phyloP scores from a whole-genome alignment of 2,888 invertebrate genomes.

The Phortica okadai region DNA sequence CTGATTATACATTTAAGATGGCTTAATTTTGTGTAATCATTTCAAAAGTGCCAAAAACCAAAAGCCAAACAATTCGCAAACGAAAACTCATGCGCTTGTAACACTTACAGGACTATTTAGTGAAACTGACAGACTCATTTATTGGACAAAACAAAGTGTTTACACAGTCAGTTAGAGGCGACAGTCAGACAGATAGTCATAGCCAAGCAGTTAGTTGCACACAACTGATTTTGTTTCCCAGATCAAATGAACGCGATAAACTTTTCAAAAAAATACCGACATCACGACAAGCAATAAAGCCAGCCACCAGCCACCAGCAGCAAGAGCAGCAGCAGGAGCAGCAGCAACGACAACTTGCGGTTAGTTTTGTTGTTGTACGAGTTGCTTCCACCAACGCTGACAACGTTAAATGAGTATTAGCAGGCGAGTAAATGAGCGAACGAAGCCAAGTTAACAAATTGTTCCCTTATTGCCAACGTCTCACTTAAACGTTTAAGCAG shows the following conservation, averaged over 20 bases:
- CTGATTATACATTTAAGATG: too few species aligned
- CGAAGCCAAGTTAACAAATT: constrained; percentile 55
- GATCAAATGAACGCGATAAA: constrained; percentile 31
- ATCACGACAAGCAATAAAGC: constrained; percentile 26
- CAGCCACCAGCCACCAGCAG: constrained; percentile 20
- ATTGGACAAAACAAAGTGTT: constrained; percentile 31
- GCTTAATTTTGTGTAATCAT: background rate
- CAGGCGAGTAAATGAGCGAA: constrained; percentile 43
- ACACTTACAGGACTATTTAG: constrained; percentile 20
- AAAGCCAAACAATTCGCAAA: constrained; percentile 33
- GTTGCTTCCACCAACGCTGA: constrained; percentile 9
- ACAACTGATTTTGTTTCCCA: constrained; percentile 30
- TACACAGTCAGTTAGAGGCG: constrained; percentile 14
- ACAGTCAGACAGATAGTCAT: constrained; percentile 15
- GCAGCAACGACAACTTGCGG: constrained; percentile 9
- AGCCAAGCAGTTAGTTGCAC: constrained; percentile 4
- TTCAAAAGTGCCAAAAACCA: constrained; percentile 3
- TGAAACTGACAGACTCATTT: constrained; percentile 30
- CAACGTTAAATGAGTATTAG: constrained; percentile 14
- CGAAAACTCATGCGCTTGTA: constrained; percentile 61
- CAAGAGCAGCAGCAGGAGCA: constrained; percentile 6
- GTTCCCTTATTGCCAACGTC: constrained; percentile 71
- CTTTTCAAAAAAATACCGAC: constrained; percentile 29
- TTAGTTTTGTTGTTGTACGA: constrained; percentile 38
- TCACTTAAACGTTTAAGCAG: constrained; percentile 58